Evolutionary conservation across 2,888 invertebrate genomes (phyloP), one percentile per base, ranked within the genome.

Genomic region (Dolomedes plantarius): DNA sequence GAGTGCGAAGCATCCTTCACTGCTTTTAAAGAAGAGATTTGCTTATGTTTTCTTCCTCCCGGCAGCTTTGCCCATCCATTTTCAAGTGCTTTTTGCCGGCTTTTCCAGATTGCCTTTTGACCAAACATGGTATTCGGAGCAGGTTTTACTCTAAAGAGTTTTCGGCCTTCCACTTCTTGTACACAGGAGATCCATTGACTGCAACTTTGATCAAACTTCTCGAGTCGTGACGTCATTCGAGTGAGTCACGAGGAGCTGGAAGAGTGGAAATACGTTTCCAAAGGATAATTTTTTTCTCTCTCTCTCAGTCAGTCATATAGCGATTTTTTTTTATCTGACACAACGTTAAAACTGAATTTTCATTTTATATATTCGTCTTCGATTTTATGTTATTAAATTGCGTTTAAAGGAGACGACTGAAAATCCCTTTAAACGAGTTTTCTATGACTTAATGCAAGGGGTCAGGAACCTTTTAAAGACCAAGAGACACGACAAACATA

Each of bases 121-220:
- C 56, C 56, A 56, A 56, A 56, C 7, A 56, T 56, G 56, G 56
- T 56, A 23, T 23, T 56, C 56, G 23, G 23, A 23, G 23, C 23
- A 56, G 23, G 56, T 23, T 56, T 56, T 56, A 36, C 23, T 56
- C 23, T n/a, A 56, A 56, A 56, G 56, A 56, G 56, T 56, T 56
- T 46, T n/a, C 16, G 36, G 2, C 1, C 46, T 46, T 19, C 56
- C 56, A 56, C 56, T 56, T 56, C 23, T 56, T 6, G 1, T 1
- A 6, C 56, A 56, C 56, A 56, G 56, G 56, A 19, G 56, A 56
- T 56, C 56, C 56, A 23, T 56, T 56, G 23, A 56, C 56, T 56
- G 19, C 56, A 56, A 23, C 56, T 56, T 56, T 56, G 23, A 56
- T 56, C 56, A 2, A 23, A 19, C 23, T 23, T 23, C 56, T 56